These are phyloP conservation scores for Papilio gigon DNA, from an alignment of 2,888 invertebrate genomes.

Conservation along the genomic window DNA sequence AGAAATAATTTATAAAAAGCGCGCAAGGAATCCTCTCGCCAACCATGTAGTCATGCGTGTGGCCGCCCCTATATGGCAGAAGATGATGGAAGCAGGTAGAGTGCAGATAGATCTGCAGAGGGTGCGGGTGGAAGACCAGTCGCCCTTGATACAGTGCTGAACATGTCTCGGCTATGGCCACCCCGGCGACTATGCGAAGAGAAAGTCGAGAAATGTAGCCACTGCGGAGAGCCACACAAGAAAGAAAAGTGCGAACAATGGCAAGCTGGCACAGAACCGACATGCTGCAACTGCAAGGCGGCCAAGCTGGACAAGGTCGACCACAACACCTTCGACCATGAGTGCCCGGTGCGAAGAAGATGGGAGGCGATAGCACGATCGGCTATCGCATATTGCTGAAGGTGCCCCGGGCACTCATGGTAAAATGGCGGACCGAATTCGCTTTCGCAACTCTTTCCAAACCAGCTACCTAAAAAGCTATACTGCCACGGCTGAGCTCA, in stretches of 20 bases:
- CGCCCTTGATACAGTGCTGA: not conserved
- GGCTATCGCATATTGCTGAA: conserved; percentile 3
- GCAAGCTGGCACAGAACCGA: not conserved
- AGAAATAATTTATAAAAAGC: not conserved
- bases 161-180: conserved; percentile 17
- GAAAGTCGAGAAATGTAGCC: not conserved
- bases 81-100: not conserved
- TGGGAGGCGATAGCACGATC: not conserved
- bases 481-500: too few relatives aligned
- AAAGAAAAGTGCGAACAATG: not conserved
- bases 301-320: not conserved
- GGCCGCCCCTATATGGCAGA: not conserved
- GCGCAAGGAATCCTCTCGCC: conserved; percentile 2
- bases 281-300: conserved; percentile 7
- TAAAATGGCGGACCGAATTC: too few relatives aligned
- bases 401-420: not conserved
- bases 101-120: conserved; percentile 15
- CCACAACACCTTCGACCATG: not conserved
- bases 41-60: not conserved
- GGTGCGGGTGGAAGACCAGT: conserved; percentile 3
- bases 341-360: not conserved
- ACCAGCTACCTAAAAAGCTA: too few relatives aligned
- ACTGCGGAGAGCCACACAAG: conserved; percentile 8
- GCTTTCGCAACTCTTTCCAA: too few relatives aligned
- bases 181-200: not conserved